Conservation (phyloP, 2,113 vertebrate species). For the Uria aalge region DNA sequence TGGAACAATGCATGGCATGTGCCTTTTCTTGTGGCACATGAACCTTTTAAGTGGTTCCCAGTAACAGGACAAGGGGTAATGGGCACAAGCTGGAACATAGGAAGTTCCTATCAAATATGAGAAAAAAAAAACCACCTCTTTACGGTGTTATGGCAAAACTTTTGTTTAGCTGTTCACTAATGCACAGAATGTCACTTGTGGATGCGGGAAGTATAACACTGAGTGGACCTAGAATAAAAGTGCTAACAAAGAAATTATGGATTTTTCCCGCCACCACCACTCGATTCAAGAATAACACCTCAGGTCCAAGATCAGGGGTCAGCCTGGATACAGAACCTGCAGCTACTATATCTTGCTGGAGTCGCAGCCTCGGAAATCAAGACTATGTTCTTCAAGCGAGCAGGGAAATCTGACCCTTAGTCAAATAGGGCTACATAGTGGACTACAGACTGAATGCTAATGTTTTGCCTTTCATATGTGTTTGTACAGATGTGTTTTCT, state of each 20-base stretch:
- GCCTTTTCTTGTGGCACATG: no score
- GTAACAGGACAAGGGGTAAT: no score
- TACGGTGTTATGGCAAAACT: background rate
- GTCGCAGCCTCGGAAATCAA: background rate
- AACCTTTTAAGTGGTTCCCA: no score
- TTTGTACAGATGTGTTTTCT: background rate
- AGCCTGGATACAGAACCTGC: background rate
- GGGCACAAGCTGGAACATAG: no score
- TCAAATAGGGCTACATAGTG: rapidly evolving
- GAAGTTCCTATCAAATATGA: no score
- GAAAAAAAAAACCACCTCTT: no score
- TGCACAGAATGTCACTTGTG: background rate
- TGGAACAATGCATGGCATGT: no score
- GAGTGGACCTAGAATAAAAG: background rate
- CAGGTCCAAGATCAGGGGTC: background rate
- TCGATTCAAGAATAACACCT: background rate
- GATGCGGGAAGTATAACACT: background rate
- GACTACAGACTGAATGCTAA: background rate
- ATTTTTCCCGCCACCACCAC: rapidly evolving
- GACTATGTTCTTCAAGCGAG: background rate
- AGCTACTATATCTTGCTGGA: background rate
- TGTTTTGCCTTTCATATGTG: background rate
- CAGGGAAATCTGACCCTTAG: background rate
- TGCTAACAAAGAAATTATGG: background rate
- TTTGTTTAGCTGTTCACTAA: background rate